These are phyloP conservation scores for Brachyhypopomus occidentalis DNA, from an alignment of 2,113 vertebrate genomes.

Conservation along the genomic window DNA sequence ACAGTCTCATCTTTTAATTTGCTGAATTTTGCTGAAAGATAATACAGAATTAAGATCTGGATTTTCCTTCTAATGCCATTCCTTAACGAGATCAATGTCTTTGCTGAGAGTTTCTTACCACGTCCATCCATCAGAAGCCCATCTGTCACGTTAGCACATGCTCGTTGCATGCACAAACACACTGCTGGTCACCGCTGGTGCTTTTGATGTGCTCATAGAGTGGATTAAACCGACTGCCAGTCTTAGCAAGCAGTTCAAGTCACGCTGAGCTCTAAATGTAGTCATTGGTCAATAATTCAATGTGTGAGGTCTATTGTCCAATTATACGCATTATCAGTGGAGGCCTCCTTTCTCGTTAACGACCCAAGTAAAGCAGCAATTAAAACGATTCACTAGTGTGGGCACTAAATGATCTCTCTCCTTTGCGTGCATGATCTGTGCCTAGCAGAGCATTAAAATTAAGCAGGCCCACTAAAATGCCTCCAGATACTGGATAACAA, in stretches of 20 bases:
- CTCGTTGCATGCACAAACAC: neutral
- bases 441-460: constrained; percentile 65
- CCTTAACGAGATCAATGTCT: constrained; percentile 8
- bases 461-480: constrained; percentile 36
- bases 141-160: neutral
- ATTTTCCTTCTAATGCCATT: neutral
- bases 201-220: constrained; percentile 15
- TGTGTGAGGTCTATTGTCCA: constrained; percentile 74
- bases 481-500: constrained; percentile 20
- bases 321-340: constrained; percentile 76
- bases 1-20: neutral
- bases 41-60: neutral
- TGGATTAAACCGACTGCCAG: constrained; percentile 29
- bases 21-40: neutral
- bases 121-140: neutral
- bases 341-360: constrained; percentile 73
- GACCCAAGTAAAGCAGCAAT: constrained; percentile 55
- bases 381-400: constrained; percentile 73
- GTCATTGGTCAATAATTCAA: constrained; percentile 76
- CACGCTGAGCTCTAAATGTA: constrained; percentile 66
- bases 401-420: constrained; percentile 70
- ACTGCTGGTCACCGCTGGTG: constrained; percentile 1
- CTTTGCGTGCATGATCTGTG: constrained; percentile 67
- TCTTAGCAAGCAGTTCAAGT: constrained; percentile 53
- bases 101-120: neutral